A percentile compares a stretch with the other conserved stretches of the same genome.
These are phyloP conservation scores for Eilema sororculum DNA, from an alignment of 2,888 invertebrate genomes.

Conservation along the genomic window DNA sequence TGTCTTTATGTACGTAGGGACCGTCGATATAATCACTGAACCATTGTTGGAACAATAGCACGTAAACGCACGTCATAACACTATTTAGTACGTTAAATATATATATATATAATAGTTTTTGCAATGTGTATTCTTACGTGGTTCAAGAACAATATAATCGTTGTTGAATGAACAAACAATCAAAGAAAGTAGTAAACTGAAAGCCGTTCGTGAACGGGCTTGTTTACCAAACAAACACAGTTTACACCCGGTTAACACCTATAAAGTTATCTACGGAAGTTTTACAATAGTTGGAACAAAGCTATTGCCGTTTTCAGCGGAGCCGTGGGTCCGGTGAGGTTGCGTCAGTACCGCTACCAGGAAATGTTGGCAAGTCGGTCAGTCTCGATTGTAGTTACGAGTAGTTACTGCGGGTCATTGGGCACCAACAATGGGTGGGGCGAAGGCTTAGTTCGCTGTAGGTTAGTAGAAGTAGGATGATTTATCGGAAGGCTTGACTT, in stretches of 20 bases:
- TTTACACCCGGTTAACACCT: constrained; percentile 17
- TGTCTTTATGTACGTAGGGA: no score
- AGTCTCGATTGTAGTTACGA: constrained; percentile 40
- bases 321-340: constrained; percentile 38
- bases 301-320: constrained; percentile 39
- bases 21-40: no score
- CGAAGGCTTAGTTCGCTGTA: constrained; percentile 40
- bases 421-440: constrained; percentile 48
- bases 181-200: constrained; percentile 21
- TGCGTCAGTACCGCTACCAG: constrained; percentile 46
- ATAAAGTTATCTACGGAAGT: constrained; percentile 30
- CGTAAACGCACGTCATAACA: background rate
- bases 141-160: constrained; percentile 7
- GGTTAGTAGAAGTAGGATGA: constrained; percentile 40
- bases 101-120: constrained; percentile 5
- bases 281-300: constrained; percentile 27
- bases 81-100: constrained; percentile 8
- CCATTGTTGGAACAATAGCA: background rate
- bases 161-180: constrained; percentile 19
- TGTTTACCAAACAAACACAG: constrained; percentile 21
- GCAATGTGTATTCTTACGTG: constrained; percentile 1
- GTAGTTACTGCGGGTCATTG: constrained; percentile 54
- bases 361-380: constrained; percentile 54
- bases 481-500: constrained; percentile 8
- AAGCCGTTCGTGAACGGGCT: constrained; percentile 8